phyloP scores from a whole-genome alignment of 2,888 invertebrate genomes.

The Leptinotarsa tumamoca region DNA sequence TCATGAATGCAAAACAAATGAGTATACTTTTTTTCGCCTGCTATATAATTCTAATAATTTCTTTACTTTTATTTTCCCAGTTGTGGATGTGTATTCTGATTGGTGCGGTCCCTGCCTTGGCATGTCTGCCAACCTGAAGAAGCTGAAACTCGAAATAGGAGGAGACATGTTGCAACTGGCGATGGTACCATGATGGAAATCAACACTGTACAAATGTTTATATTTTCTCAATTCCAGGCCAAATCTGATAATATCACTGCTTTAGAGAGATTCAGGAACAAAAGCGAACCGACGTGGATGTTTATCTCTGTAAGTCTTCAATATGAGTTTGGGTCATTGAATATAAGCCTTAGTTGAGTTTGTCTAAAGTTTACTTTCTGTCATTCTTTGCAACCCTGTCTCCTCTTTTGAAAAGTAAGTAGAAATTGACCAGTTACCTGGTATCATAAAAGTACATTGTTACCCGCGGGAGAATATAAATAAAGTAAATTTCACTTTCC shows the following conservation, averaged over 20 bases:
- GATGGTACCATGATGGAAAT: conserved; percentile 68
- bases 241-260: conserved; percentile 82
- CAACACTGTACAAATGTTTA: not conserved
- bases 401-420: no score
- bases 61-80: conserved; percentile 64
- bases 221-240: conserved; percentile 69
- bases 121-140: conserved; percentile 86
- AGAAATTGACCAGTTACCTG: no score
- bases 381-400: conserved; percentile 5
- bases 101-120: conserved; percentile 93
- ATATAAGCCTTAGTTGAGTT: not conserved
- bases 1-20: no score
- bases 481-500: no score
- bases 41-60: conserved; percentile 57
- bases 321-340: not conserved
- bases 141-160: conserved; percentile 88
- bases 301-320: conserved; percentile 78
- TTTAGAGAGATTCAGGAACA: conserved; percentile 81
- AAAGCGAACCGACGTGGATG: conserved; percentile 92
- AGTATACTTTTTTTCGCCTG: no score
- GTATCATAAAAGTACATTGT: no score
- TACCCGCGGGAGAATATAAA: no score
- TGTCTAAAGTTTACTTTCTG: not conserved
- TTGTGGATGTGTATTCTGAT: conserved; percentile 89
- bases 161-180: conserved; percentile 86